These are phyloP conservation scores for Adineta ricciae DNA, from an alignment of 2,888 invertebrate species.

Conservation along the genomic window DNA sequence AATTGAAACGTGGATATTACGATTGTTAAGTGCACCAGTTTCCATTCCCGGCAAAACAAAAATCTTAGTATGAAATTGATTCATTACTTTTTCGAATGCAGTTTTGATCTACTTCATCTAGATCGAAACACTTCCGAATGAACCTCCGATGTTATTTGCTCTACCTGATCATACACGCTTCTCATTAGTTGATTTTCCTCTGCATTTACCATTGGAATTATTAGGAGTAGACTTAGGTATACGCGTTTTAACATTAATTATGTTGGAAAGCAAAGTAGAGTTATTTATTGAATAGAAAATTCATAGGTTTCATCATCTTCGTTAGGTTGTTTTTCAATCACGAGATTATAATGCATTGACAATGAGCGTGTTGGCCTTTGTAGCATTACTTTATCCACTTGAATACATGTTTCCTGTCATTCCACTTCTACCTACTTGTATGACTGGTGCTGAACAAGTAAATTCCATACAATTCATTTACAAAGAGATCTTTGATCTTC, in stretches of 20 bases:
- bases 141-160: conserved; percentile 67
- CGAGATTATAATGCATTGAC: conserved; percentile 97
- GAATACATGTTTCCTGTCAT: conserved; percentile 99
- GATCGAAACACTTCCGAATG: conserved; percentile 71
- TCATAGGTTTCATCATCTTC: not conserved
- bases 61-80: conserved; percentile 54
- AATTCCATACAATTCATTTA: conserved; percentile 28
- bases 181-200: conserved; percentile 87
- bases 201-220: conserved; percentile 90
- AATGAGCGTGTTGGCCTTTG: conserved; percentile 99
- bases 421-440: conserved; percentile 89
- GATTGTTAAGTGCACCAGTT: conserved; percentile 87
- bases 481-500: not conserved
- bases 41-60: conserved; percentile 93
- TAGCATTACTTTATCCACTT: conserved; percentile 92
- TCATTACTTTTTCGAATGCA: not conserved
- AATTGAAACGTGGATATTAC: conserved; percentile 95
- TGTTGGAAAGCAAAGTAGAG: conserved; percentile 82
- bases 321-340: conserved; percentile 79
- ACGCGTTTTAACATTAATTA: conserved; percentile 83
- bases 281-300: not conserved
- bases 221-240: conserved; percentile 94
- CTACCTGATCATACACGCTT: conserved; percentile 94
- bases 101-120: conserved; percentile 42
- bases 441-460: conserved; percentile 93